These are phyloP conservation scores for Unio delphinus DNA, from an alignment of 2,888 invertebrate species.

Conservation along the genomic window DNA sequence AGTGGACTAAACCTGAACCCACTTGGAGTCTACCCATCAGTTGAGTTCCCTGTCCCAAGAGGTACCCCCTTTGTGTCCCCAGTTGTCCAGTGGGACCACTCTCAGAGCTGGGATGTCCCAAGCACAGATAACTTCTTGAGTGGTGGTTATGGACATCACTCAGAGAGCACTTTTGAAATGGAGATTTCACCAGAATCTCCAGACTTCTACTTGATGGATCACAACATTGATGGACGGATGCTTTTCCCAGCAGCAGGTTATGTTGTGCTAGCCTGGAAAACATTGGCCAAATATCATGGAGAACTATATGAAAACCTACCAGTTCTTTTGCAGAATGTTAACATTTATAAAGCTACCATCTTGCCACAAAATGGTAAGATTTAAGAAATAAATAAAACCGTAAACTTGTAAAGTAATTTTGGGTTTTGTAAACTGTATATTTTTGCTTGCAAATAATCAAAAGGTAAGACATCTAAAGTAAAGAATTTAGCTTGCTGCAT, in stretches of 20 bases:
- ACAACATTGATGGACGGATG: constrained; percentile 88
- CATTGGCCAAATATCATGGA: constrained; percentile 69
- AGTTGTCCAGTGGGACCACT: constrained; percentile 89
- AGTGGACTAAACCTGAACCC: constrained; percentile 86
- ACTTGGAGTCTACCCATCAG: constrained; percentile 80
- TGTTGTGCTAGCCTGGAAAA: constrained; percentile 76
- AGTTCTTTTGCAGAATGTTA: constrained; percentile 89
- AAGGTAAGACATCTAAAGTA: too few relatives aligned
- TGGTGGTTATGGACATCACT: constrained; percentile 41
- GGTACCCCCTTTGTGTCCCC: constrained; percentile 89
- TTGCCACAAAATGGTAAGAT: constrained; percentile 83
- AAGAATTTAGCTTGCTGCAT: too few relatives aligned
- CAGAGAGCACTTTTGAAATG: constrained; percentile 54
- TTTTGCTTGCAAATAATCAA: too few relatives aligned
- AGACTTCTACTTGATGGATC: constrained; percentile 80
- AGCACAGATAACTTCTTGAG: constrained; percentile 46
- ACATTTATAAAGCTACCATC: constrained; percentile 93
- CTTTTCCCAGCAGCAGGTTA: constrained; percentile 86
- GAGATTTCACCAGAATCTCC: constrained; percentile 36
- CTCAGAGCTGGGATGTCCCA: constrained; percentile 81
- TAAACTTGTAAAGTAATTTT: not conserved
- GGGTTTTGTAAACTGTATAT: too few relatives aligned
- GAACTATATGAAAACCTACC: constrained; percentile 80
- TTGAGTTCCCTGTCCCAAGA: constrained; percentile 84
- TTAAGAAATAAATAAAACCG: too few relatives aligned